Evolutionary conservation across 2,888 invertebrate species (phyloP).

Genomic region (Hypsopygia costalis): DNA sequence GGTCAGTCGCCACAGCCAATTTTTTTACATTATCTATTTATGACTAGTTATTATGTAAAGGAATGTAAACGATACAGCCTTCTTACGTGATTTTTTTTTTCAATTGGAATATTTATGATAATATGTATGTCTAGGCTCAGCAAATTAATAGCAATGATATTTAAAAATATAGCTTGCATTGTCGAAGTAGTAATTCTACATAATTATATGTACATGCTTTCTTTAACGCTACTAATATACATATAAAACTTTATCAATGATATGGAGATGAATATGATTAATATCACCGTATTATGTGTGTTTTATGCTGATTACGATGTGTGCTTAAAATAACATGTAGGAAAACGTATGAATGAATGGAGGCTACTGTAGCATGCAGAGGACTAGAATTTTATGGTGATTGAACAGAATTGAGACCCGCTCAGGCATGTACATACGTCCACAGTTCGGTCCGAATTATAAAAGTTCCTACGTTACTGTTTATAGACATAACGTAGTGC

Average conservation of each 20-base stretch:
- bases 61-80: constrained; percentile 12
- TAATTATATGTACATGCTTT: constrained; percentile 5
- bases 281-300: constrained; percentile 10
- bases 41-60: constrained; percentile 1
- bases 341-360: too few relatives aligned
- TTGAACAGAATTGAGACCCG: neutral
- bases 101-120: constrained; percentile 8
- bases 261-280: constrained; percentile 39
- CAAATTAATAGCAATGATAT: neutral
- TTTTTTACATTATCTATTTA: constrained; percentile 13
- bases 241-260: constrained; percentile 30
- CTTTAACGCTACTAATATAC: constrained; percentile 35
- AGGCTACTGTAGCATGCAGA: neutral
- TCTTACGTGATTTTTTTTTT: constrained; percentile 24
- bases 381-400: neutral
- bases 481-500: neutral
- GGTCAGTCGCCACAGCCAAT: neutral
- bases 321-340: constrained; percentile 8
- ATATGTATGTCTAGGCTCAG: neutral
- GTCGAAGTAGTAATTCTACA: neutral
- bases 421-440: neutral
- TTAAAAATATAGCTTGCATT: neutral
- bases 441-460: neutral
- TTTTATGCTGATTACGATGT: neutral
- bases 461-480: neutral